phyloP scores from a whole-genome alignment of 2,888 invertebrate genomes.

The Hypena proboscidalis region DNA sequence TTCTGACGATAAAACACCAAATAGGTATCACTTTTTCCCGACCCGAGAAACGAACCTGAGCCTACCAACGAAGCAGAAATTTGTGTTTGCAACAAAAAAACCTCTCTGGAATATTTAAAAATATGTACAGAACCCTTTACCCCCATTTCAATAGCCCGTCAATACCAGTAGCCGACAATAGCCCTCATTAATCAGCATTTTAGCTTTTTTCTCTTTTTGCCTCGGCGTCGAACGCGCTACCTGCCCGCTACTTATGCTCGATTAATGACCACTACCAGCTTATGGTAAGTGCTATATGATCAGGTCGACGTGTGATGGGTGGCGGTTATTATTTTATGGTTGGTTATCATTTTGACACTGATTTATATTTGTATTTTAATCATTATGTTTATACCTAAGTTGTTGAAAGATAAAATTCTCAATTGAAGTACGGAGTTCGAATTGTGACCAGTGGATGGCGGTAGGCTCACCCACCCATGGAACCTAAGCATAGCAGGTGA shows the following conservation, averaged over 20 bases:
- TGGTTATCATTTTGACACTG: no score
- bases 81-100: no score
- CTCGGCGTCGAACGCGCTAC: constrained; percentile 49
- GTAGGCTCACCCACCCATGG: no score
- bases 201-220: constrained; percentile 40
- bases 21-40: no score
- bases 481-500: no score
- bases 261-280: constrained; percentile 44
- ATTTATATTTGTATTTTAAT: no score
- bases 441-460: no score
- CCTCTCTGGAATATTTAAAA: not conserved
- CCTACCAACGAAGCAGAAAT: no score
- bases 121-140: constrained; percentile 34
- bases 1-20: not conserved
- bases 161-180: constrained; percentile 57
- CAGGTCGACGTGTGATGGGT: constrained; percentile 41
- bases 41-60: no score
- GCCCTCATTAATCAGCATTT: constrained; percentile 55
- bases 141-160: constrained; percentile 22
- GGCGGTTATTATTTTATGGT: constrained; percentile 28
- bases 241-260: constrained; percentile 45
- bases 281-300: constrained; percentile 40
- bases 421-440: no score
- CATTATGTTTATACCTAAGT: no score
- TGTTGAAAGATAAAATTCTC: no score